phyloP scores from a whole-genome alignment of 1,140 invertebrate genomes.

The Aphelenchoides avenae region DNA sequence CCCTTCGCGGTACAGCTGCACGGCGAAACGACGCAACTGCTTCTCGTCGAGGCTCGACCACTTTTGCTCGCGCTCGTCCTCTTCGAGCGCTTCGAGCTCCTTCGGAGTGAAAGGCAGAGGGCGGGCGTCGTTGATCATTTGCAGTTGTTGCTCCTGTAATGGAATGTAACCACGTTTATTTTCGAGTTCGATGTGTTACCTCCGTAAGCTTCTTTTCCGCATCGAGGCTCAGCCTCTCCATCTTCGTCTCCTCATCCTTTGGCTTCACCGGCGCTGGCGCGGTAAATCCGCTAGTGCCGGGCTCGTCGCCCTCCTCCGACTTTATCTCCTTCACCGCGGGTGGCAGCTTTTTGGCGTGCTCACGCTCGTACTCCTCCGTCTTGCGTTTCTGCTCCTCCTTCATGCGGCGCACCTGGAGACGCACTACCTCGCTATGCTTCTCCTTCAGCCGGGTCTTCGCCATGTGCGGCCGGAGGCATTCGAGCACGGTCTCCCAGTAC shows the following conservation, averaged over 20 bases:
- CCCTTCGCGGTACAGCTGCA: slow-evolving; percentile 52
- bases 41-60: too few species aligned
- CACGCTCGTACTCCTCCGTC: slow-evolving; percentile 29
- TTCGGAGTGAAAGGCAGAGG: not conserved
- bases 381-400: slow-evolving; percentile 69
- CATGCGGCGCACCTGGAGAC: slow-evolving; percentile 78
- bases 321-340: slow-evolving; percentile 12
- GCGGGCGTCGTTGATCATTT: too few species aligned
- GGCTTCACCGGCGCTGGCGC: slow-evolving; percentile 6
- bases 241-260: not conserved
- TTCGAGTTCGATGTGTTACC: not conserved
- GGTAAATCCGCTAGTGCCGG: not conserved
- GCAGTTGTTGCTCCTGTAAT: too few species aligned
- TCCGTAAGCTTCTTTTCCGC: slow-evolving; percentile 15
- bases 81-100: slow-evolving; percentile 5
- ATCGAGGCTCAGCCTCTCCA: not conserved
- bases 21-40: slow-evolving; percentile 31
- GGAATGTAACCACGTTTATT: too few species aligned
- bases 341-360: slow-evolving; percentile 7
- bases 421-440: slow-evolving; percentile 83
- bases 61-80: too few species aligned
- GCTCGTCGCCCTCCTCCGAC: slow-evolving; percentile 13
- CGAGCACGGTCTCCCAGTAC: slow-evolving; percentile 91
- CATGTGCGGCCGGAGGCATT: slow-evolving; percentile 89
- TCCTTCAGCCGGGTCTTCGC: slow-evolving; percentile 83